phyloP scores from a whole-genome alignment of 1,140 invertebrate genomes.

The Hyphantria cunea region DNA sequence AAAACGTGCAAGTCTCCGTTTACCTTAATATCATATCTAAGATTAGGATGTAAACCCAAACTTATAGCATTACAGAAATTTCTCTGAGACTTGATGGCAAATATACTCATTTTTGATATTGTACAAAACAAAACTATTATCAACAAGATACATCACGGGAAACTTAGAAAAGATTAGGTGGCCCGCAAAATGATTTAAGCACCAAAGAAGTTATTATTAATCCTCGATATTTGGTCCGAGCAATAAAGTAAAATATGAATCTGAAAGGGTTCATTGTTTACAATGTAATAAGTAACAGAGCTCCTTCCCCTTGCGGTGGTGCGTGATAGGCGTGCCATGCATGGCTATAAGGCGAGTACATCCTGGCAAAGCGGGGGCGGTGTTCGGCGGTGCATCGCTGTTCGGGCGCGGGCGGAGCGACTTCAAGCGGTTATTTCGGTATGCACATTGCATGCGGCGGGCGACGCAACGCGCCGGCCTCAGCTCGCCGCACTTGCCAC shows the following conservation, averaged over 20 bases:
- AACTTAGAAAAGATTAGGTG: too few relatives aligned
- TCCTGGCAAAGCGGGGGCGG: slow-evolving; percentile 41
- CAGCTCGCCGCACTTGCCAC: slow-evolving; percentile 72
- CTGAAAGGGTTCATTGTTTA: slow-evolving; percentile 52
- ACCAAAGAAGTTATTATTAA: too few relatives aligned
- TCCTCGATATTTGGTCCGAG: neutral
- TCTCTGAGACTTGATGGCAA: slow-evolving; percentile 5
- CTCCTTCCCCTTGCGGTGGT: slow-evolving; percentile 41
- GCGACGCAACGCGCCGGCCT: slow-evolving; percentile 26
- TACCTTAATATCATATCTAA: slow-evolving; percentile 46
- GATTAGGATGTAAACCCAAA: slow-evolving; percentile 66
- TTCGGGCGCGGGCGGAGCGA: slow-evolving; percentile 54
- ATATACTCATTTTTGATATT: neutral
- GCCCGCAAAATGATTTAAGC: too few relatives aligned
- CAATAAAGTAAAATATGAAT: slow-evolving; percentile 14
- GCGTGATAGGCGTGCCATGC: slow-evolving; percentile 53
- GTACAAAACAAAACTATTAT: neutral
- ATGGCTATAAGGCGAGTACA: slow-evolving; percentile 50
- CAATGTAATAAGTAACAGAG: slow-evolving; percentile 40
- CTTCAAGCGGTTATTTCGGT: slow-evolving; percentile 76
- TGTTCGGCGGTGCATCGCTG: slow-evolving; percentile 19
- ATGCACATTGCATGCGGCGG: slow-evolving; percentile 79
- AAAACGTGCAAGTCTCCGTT: too few relatives aligned
- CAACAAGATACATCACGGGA: neutral
- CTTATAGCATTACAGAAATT: slow-evolving; percentile 51